Evolutionary conservation across 2,888 invertebrate genomes (phyloP).

Genomic region (Ptycholaimellus sp.): DNA sequence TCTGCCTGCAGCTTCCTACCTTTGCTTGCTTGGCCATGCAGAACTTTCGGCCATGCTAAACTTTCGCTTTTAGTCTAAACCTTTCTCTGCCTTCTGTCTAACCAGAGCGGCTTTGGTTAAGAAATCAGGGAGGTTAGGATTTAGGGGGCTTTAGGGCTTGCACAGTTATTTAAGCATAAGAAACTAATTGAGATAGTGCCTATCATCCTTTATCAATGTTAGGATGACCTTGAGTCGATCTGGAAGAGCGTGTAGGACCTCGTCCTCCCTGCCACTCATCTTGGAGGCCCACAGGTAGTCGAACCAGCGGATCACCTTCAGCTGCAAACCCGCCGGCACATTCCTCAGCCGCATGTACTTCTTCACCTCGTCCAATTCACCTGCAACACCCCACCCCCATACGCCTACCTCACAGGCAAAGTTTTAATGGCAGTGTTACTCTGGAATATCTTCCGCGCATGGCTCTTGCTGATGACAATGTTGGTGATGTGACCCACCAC

Average conservation of each 20-base stretch:
- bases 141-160: too few species aligned
- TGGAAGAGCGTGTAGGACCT: slow-evolving; percentile 60
- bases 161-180: too few species aligned
- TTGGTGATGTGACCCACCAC: too few species aligned
- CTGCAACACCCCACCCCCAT: slow-evolving; percentile 36
- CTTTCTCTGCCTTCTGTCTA: too few species aligned
- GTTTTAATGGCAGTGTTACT: neutral
- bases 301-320: slow-evolving; percentile 96
- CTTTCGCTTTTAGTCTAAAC: too few species aligned
- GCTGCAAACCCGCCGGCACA: slow-evolving; percentile 77
- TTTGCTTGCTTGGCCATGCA: too few species aligned
- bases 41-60: too few species aligned
- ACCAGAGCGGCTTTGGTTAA: too few species aligned
- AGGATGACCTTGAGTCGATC: slow-evolving; percentile 31
- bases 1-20: slow-evolving; percentile 71
- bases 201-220: too few species aligned
- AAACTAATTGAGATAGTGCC: too few species aligned
- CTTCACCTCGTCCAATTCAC: slow-evolving; percentile 89
- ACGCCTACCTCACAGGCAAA: neutral
- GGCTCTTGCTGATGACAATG: too few species aligned
- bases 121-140: too few species aligned
- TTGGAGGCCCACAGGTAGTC: slow-evolving; percentile 96
- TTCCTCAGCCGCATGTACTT: slow-evolving; percentile 91
- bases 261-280: slow-evolving; percentile 90
- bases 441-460: neutral